Percentiles rank a stretch among this genome's conserved stretches.
Conservation (phyloP, 2,797 vertebrate species). For the Arvicola amphibius region DNA sequence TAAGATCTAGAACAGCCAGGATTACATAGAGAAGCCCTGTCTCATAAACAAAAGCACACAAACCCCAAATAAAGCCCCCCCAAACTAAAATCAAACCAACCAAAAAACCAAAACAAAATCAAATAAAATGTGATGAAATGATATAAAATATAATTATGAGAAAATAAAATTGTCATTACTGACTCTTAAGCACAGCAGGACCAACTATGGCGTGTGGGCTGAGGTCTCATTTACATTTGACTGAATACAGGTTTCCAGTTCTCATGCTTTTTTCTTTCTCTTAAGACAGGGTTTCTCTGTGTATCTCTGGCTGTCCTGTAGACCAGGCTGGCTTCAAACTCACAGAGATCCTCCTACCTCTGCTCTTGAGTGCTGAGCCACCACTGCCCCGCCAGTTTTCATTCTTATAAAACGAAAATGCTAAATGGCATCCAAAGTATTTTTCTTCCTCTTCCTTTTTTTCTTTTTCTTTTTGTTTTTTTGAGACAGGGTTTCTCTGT, state of each 20-base stretch:
- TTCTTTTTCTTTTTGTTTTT: not conserved
- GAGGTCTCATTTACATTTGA: slow-evolving; percentile 5
- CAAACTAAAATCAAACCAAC: not conserved
- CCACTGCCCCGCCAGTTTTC: not conserved
- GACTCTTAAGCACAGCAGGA: slow-evolving; percentile 53
- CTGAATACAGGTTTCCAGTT: not conserved
- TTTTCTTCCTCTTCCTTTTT: not conserved
- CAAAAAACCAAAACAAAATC: not conserved
- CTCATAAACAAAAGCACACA: not conserved
- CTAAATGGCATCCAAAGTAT: not conserved
- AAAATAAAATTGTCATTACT: slow-evolving; percentile 45
- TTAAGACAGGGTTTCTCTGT: too few relatives aligned
- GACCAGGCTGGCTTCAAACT: too few relatives aligned
- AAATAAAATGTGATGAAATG: slow-evolving; percentile 23
- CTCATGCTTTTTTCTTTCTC: not conserved
- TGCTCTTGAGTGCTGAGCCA: too few relatives aligned
- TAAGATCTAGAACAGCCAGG: not conserved
- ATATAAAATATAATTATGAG: slow-evolving; percentile 44
- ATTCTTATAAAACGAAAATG: slow-evolving; percentile 49
- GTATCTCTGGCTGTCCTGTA: too few relatives aligned
- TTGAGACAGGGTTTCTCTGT: too few relatives aligned
- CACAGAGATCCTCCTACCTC: too few relatives aligned
- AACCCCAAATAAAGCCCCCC: not conserved
- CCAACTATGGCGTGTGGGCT: not conserved
- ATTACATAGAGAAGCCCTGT: not conserved